Conservation (phyloP, 2,888 invertebrate species). For the Tholera decimalis region DNA sequence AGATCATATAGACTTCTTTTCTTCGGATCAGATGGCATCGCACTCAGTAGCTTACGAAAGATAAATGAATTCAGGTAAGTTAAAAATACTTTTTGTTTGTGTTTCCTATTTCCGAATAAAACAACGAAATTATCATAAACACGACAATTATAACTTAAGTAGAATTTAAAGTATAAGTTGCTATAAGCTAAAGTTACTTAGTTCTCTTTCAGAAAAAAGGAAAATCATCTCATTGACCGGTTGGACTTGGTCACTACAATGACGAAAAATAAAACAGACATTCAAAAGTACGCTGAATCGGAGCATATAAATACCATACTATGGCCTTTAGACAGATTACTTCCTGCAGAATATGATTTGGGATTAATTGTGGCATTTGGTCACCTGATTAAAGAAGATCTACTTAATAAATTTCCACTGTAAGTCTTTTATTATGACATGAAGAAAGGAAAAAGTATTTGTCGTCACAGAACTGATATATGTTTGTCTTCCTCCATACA, state of each 20-base stretch:
- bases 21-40: slow-evolving; percentile 97
- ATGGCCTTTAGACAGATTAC: slow-evolving; percentile 92
- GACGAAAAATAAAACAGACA: slow-evolving; percentile 91
- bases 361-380: slow-evolving; percentile 99
- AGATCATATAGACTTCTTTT: slow-evolving; percentile 91
- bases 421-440: too few species aligned
- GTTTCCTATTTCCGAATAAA: background rate
- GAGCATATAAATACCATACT: slow-evolving; percentile 91
- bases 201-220: slow-evolving; percentile 88
- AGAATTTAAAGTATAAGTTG: background rate
- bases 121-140: background rate
- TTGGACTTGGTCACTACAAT: slow-evolving; percentile 94
- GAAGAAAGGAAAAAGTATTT: too few species aligned
- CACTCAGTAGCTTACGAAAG: slow-evolving; percentile 93
- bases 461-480: too few species aligned
- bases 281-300: slow-evolving; percentile 93
- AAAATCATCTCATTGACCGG: slow-evolving; percentile 83
- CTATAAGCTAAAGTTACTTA: background rate
- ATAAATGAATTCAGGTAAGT: slow-evolving; percentile 93
- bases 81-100: background rate
- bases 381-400: slow-evolving; percentile 94
- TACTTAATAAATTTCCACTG: slow-evolving; percentile 96
- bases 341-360: slow-evolving; percentile 93
- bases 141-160: background rate
- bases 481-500: too few species aligned